Evolutionary conservation across 2,113 vertebrate genomes (phyloP).

Genomic region (Onychostoma macrolepis): DNA sequence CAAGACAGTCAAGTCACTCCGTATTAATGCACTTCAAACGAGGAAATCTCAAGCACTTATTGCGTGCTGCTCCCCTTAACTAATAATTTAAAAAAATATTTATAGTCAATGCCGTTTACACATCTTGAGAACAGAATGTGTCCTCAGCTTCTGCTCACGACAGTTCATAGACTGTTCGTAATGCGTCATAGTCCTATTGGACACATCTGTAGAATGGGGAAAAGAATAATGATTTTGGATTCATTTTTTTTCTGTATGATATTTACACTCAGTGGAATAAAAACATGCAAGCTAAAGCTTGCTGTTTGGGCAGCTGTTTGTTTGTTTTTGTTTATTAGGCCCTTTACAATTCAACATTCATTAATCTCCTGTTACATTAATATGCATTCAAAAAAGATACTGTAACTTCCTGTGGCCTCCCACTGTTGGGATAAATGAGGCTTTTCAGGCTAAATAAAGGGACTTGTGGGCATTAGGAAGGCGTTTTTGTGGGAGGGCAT

Average conservation of each 20-base stretch:
- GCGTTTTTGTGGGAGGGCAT: neutral
- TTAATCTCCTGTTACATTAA: constrained; percentile 24
- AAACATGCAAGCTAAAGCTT: neutral
- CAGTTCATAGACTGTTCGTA: constrained; percentile 33
- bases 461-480: neutral
- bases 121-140: neutral
- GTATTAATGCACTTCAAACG: constrained; percentile 35
- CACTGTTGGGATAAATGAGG: neutral
- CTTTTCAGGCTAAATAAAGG: neutral
- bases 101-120: constrained; percentile 22
- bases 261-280: constrained; percentile 21
- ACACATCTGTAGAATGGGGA: constrained; percentile 4
- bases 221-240: neutral
- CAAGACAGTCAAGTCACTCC: constrained; percentile 29
- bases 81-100: constrained; percentile 20
- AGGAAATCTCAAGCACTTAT: constrained; percentile 26
- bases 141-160: constrained; percentile 42
- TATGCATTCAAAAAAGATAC: constrained; percentile 14
- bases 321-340: constrained; percentile 19
- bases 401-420: constrained; percentile 45
- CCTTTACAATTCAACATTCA: constrained; percentile 29
- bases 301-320: neutral
- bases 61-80: constrained; percentile 5
- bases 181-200: constrained; percentile 44
- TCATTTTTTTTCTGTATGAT: constrained; percentile 4